These are phyloP conservation scores for Muntiacus muntjak DNA, from an alignment of 2,113 vertebrate genomes.

Conservation along the genomic window DNA sequence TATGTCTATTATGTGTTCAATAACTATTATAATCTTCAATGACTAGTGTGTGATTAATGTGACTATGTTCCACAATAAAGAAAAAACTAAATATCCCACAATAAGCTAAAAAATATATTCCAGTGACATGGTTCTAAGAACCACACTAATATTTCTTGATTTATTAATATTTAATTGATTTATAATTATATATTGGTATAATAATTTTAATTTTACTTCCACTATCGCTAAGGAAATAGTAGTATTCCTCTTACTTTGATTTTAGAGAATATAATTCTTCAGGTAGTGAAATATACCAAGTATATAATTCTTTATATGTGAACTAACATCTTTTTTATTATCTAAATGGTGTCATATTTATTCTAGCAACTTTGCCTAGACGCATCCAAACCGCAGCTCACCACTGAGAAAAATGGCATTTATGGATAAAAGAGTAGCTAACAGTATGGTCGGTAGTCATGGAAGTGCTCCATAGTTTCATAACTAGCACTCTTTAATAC, in stretches of 20 bases:
- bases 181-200: neutral
- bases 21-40: neutral
- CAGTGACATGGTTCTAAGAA: neutral
- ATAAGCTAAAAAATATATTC: neutral
- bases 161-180: slow-evolving; percentile 16
- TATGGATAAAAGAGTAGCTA: neutral
- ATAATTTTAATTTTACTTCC: neutral
- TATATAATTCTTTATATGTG: neutral
- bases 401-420: neutral
- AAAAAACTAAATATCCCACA: neutral
- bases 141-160: neutral
- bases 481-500: neutral
- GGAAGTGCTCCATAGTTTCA: neutral
- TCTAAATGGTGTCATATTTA: neutral
- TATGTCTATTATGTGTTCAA: neutral
- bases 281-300: neutral
- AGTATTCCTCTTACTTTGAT: neutral
- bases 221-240: neutral
- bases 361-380: neutral
- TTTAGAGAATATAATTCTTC: neutral
- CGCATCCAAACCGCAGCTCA: neutral
- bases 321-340: neutral
- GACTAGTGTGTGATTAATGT: neutral
- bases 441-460: accelerated
- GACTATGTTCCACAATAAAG: neutral